Evolutionary conservation across 2,797 vertebrate genomes (phyloP), one percentile per base, ranked within the genome.

Genomic region (Sebastes wilsoni): DNA sequence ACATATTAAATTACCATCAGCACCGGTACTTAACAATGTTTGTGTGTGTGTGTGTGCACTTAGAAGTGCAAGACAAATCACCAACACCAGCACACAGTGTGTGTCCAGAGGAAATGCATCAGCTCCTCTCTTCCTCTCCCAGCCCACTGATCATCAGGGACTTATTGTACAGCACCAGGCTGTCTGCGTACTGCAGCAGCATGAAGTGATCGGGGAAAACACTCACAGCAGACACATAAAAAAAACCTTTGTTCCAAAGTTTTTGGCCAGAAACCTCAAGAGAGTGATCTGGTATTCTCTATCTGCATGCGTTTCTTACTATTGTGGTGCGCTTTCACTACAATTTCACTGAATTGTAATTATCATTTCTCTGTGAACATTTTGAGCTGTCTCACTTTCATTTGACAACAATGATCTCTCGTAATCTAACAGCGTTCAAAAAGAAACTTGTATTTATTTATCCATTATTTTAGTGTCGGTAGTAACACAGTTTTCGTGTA

Each of bases 91-190:
- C 66, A 46, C 79, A 70, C 84, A 80, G 86, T 32, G 85, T 72
- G 87, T 83, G 87, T 81, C 81, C 85, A 90, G 80, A 91, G 89
- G 91, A 94, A 92, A 89, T 71, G 75, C 88, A 92, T 92, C 88
- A 90, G 87, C 87, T 91, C 81, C 46, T 84, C 81, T 89, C 81
- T 89, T 88, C 88, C 81, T 84, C 66, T 87, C 67, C 72, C 83
- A 75, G 58, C 88, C 81, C 82, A 69, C 72, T 80, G 79, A 67
- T 89, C 89, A 92, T 88, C 81, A 82, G 86, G 85, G 89, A 90
- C 75, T 22, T 73, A 87, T 80, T 90, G 92, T 89, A 73, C 71
- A 75, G 66, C 78, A 78, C 28, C 62, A 23, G 82, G 38, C 76
- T 82, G 76, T 81, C 80, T 87, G 70, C 38, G 59, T 72, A 46